Evolutionary conservation across 2,797 vertebrate species (phyloP), one percentile per base, ranked within the genome.

Genomic region (Aphelocoma californica): DNA sequence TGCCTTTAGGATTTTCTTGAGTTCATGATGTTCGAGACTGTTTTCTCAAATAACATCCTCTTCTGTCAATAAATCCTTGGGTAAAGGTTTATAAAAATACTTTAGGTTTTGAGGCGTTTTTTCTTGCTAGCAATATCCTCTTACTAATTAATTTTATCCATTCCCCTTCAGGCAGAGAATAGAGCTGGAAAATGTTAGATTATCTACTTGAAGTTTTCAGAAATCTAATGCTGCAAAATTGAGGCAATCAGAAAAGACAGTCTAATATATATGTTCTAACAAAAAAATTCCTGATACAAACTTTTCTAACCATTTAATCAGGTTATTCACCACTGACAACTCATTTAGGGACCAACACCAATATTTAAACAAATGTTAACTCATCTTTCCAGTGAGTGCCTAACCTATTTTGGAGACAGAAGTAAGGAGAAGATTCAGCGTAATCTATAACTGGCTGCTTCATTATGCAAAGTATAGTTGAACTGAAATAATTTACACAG

Each of bases 1-100:
- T 82, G 51, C 38, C 28, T 71, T 36, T 16, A 82, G 17, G 16
- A 50, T 58, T 80, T 82, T 80, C 51, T 87, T 60, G 25, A 85
- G 40, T 56, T 80, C 1, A 1, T 36, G 12, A 85, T 1, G 1
- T 53, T 83, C 2, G 7, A 36, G 60, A 64, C 3, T 48, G 2
- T 80, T 91, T 86, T 71, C 23, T 32, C n/a, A 69, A 87, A 60
- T 38, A 86, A 32, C 6, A 56, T 20, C 26, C 19, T 62, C 15
- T 64, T 48, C 53, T 47, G 40, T 65, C 38, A 73, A 61, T 51
- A 87, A 92, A 77, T 66, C 10, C 12, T 80, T 1, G 1, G 4
- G 6, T 60, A 56, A 90, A 70, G 4, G 1, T 81, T 89, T 79
- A 40, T 14, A 13, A 25, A 14, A 92, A 45, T 19, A 65, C 2